Conservation (phyloP, 1,140 invertebrate genomes). For the Radopholus similis region DNA sequence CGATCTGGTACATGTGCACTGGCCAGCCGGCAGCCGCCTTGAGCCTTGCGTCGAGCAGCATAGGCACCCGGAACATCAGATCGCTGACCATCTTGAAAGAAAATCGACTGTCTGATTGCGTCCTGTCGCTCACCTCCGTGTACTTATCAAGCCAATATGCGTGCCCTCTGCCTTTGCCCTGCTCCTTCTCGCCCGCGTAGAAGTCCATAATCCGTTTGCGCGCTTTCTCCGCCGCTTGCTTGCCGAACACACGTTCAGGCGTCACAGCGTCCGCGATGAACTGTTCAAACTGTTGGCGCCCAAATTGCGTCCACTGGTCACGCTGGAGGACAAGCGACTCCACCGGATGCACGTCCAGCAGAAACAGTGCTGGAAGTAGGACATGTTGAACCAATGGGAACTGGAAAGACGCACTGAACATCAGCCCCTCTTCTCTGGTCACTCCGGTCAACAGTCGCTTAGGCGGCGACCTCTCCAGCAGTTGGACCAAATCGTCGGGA, state of each 20-base stretch:
- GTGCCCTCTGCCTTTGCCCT: not conserved
- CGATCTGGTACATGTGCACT: constrained; percentile 22
- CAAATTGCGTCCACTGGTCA: constrained; percentile 24
- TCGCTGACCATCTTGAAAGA: constrained; percentile 21
- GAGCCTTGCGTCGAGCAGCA: constrained; percentile 20
- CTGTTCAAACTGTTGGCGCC: constrained; percentile 15
- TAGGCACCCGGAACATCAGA: constrained; percentile 27
- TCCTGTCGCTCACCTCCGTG: constrained; percentile 2
- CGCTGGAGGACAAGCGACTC: not conserved
- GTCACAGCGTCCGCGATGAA: constrained; percentile 20
- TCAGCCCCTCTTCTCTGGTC: not conserved
- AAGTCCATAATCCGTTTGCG: constrained; percentile 35
- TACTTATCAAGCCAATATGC: constrained; percentile 29
- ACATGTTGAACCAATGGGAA: not conserved
- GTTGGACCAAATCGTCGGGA: constrained; percentile 13
- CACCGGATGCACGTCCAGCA: not conserved
- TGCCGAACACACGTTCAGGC: constrained; percentile 15
- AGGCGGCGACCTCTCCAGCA: constrained; percentile 20
- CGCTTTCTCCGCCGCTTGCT: constrained; percentile 10
- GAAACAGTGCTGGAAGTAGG: not conserved
- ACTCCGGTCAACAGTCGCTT: constrained; percentile 13
- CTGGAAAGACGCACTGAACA: not conserved
- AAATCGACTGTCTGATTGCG: not conserved
- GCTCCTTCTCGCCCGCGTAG: constrained; percentile 15
- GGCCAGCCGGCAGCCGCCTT: constrained; percentile 25